Base-by-base conservation (phyloP, 1,140 invertebrate species). In the Antheraea pernyi region DNA sequence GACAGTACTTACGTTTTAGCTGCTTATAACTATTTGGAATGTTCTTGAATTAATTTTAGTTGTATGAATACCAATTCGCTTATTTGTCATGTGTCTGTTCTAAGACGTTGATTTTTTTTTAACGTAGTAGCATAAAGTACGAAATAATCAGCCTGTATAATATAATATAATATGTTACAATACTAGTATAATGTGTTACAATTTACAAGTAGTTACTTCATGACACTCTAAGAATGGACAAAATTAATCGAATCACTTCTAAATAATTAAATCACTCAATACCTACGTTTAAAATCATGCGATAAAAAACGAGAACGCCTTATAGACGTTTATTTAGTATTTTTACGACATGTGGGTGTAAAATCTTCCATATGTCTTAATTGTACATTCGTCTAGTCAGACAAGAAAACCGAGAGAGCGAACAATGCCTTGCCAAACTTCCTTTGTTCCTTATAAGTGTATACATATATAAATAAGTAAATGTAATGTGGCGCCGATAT, bases 371-470 rank as follows among this genome's bases (percentile, higher is more conserved):
- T 79, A 76, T 83, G 77, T 80, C 78, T 79, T 68, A 81, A 80
- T 79, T 89, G 83, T 81, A 82, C 86, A 82, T 89, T 84, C 81
- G 80, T 83, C 84, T 86, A 83, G 73, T 68, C 78, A 83, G 83
- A 83, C 82, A 75, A 70, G 79, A 83, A 84, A 79, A 82, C 73
- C 71, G 80, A 77, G 70, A 70, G 78, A 82, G 69, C 53, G 68
- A 76, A 89, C 87, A 89, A 89, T 89, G 77, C 78, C 67, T 80
- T 84, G 81, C 85, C 83, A 86, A 88, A 89, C 84, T 88, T 89
- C 87, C 85, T 91, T 91, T 91, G 89, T 91, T 89, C 85, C 87
- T 84, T 85, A 65, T 68, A 74, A 22, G 59, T 68, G 42, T 39
- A 65, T 16, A 67, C 64, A 60, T 62, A 66, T 61, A 70, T 48